Evolutionary conservation across 2,113 vertebrate genomes (phyloP).

Genomic region (Triplophysa tibetana): DNA sequence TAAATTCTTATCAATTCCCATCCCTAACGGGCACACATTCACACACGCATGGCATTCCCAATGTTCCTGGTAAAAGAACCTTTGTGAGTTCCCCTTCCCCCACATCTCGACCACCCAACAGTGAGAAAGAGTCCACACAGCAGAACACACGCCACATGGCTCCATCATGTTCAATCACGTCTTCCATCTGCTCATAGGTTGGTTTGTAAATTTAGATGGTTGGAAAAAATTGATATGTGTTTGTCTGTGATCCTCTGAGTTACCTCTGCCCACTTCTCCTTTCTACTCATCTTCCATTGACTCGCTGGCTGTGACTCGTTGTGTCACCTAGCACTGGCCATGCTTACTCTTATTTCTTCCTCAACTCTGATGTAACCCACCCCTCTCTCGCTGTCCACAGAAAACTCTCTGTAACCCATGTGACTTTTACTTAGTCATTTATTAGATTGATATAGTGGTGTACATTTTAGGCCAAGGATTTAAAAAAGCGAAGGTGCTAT

Average conservation of each 20-base stretch:
- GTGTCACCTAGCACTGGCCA: neutral
- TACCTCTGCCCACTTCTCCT: neutral
- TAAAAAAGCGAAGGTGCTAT: neutral
- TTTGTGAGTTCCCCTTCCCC: neutral
- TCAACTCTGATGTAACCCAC: neutral
- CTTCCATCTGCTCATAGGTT: neutral
- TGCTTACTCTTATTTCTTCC: neutral
- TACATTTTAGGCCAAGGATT: neutral
- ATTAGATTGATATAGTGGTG: neutral
- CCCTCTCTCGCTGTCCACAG: neutral
- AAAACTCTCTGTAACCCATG: neutral
- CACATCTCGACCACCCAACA: neutral
- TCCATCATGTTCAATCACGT: neutral
- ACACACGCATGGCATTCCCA: neutral
- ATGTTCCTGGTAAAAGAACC: neutral
- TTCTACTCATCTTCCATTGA: neutral
- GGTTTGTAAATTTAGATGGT: conserved; percentile 18
- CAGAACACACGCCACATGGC: conserved; percentile 28
- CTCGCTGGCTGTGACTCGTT: neutral
- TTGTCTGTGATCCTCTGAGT: neutral
- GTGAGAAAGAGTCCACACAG: conserved; percentile 11
- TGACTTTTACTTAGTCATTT: neutral
- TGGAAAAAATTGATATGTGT: neutral
- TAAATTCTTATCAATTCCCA: too few species aligned
- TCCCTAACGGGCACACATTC: neutral